phyloP scores from a whole-genome alignment of 2,888 invertebrate species.

The Meta bourneti region DNA sequence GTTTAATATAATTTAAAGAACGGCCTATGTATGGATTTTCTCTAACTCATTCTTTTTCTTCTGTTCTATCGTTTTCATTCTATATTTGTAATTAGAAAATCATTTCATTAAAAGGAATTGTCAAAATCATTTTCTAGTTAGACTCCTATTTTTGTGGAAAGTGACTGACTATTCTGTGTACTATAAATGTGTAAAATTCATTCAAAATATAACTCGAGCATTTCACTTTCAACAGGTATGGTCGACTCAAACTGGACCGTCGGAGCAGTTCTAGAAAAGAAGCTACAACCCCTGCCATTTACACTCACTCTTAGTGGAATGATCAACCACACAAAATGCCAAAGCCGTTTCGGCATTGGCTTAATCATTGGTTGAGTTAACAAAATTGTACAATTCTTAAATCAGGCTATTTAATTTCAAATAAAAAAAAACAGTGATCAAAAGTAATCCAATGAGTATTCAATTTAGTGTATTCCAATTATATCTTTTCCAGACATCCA shows the following conservation, averaged over 20 bases:
- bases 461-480: not conserved
- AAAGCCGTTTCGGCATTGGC: conserved; percentile 96
- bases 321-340: conserved; percentile 94
- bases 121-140: too few species aligned
- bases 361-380: conserved; percentile 90
- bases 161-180: too few species aligned
- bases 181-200: too few species aligned
- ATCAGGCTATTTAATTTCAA: not conserved
- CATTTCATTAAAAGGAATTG: not conserved
- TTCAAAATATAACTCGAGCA: too few species aligned
- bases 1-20: too few species aligned
- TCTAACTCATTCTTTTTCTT: too few species aligned
- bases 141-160: too few species aligned
- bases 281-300: conserved; percentile 94
- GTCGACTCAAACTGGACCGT: conserved; percentile 96
- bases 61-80: too few species aligned
- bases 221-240: conserved; percentile 84
- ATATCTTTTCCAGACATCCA: conserved; percentile 1
- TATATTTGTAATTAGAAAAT: not conserved
- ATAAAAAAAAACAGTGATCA: conserved; percentile 13
- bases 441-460: not conserved
- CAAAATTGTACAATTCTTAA: conserved; percentile 18
- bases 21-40: too few species aligned
- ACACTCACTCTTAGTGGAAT: conserved; percentile 94
- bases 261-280: conserved; percentile 96